These are phyloP conservation scores for Meloidogyne hapla DNA, from an alignment of 1,140 invertebrate species.

Conservation along the genomic window DNA sequence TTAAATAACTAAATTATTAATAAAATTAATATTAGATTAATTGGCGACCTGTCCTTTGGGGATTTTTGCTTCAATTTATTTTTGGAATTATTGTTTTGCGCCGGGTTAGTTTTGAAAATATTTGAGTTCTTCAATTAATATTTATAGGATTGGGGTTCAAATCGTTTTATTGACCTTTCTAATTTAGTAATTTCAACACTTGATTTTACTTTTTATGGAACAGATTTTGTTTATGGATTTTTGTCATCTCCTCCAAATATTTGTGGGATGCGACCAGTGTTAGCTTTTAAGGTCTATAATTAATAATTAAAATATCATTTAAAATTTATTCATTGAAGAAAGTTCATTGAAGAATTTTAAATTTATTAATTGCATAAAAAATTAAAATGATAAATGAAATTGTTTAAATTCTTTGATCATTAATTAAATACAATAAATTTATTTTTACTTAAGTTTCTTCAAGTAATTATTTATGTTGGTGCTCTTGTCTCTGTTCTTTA, in stretches of 20 bases:
- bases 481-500: slow-evolving; percentile 76
- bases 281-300: slow-evolving; percentile 70
- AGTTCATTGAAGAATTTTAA: no score
- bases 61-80: slow-evolving; percentile 79
- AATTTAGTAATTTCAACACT: slow-evolving; percentile 74
- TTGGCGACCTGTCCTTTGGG: slow-evolving; percentile 78
- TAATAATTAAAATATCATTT: neutral
- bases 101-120: neutral
- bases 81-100: slow-evolving; percentile 82
- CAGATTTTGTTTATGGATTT: slow-evolving; percentile 81
- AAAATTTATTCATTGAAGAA: neutral
- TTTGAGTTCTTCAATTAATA: neutral
- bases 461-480: slow-evolving; percentile 85
- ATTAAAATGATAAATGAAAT: slow-evolving; percentile 50
- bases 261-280: slow-evolving; percentile 70
- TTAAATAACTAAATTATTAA: neutral
- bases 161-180: slow-evolving; percentile 63
- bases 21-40: slow-evolving; percentile 67
- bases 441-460: slow-evolving; percentile 70
- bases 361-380: no score
- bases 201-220: slow-evolving; percentile 75
- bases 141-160: slow-evolving; percentile 77
- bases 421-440: slow-evolving; percentile 54
- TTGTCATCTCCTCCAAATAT: slow-evolving; percentile 61
- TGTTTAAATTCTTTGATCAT: no score